Conservation (phyloP, 2,888 invertebrate genomes). For the Polymixis flavicincta region DNA sequence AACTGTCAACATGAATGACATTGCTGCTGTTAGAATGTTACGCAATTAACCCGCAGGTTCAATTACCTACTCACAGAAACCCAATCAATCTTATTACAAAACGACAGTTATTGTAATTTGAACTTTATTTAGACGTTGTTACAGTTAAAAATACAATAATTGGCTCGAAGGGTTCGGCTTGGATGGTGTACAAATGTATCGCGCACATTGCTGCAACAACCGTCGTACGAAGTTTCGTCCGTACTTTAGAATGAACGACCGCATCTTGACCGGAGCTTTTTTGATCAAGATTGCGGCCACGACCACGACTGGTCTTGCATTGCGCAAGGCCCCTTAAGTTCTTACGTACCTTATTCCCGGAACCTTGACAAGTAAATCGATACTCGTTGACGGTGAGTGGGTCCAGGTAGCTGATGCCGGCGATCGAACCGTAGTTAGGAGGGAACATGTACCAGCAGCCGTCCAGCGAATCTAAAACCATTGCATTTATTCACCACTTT, state of each 20-base stretch:
- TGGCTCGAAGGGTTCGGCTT: not conserved
- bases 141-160: not conserved
- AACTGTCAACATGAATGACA: too few species aligned
- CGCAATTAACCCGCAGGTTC: not conserved
- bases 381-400: conserved; percentile 85
- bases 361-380: conserved; percentile 83
- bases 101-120: not conserved
- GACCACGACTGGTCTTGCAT: not conserved
- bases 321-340: not conserved
- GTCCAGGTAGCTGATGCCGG: conserved; percentile 86
- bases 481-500: not conserved
- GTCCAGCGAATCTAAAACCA: conserved; percentile 79
- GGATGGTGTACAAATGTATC: not conserved
- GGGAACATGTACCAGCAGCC: conserved; percentile 88
- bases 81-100: not conserved
- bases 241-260: too few species aligned
- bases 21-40: too few species aligned
- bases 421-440: conserved; percentile 88
- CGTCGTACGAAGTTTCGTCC: not conserved
- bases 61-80: not conserved
- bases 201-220: not conserved
- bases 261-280: not conserved
- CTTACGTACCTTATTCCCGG: conserved; percentile 79
- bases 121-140: not conserved
- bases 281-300: too few species aligned